These are phyloP conservation scores for Doris montereyensis DNA, from an alignment of 2,888 invertebrate genomes.

Conservation along the genomic window DNA sequence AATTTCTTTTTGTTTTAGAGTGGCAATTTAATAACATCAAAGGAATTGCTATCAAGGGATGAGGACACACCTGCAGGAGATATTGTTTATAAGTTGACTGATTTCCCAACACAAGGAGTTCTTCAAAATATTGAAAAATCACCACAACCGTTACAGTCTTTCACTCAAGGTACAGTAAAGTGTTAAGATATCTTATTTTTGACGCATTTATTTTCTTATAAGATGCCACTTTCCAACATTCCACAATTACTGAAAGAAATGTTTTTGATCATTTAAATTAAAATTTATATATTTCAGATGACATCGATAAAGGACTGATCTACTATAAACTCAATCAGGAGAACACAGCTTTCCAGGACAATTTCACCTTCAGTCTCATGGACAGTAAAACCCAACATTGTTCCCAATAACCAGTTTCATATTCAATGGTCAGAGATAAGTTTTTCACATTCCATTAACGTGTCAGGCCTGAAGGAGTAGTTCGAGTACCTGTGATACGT, in stretches of 20 bases:
- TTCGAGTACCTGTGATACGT: constrained; percentile 62
- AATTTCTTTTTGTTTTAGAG: too few species aligned
- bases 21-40: constrained; percentile 58
- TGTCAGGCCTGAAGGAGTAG: constrained; percentile 63
- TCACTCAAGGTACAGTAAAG: constrained; percentile 67
- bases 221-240: too few species aligned
- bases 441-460: constrained; percentile 59
- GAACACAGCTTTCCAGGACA: constrained; percentile 27
- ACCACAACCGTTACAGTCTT: constrained; percentile 51
- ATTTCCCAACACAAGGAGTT: constrained; percentile 59
- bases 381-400: constrained; percentile 66
- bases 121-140: constrained; percentile 57
- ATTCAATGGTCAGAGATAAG: constrained; percentile 66
- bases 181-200: too few species aligned
- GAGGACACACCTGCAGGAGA: constrained; percentile 57
- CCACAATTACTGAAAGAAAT: too few species aligned
- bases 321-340: constrained; percentile 62
- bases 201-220: too few species aligned
- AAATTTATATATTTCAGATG: constrained; percentile 57
- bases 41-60: constrained; percentile 60
- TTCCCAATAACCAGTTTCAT: constrained; percentile 65
- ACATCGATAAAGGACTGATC: constrained; percentile 64
- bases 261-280: too few species aligned
- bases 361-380: constrained; percentile 64
- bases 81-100: constrained; percentile 60